Evolutionary conservation across 2,888 invertebrate species (phyloP).

Genomic region (Pollenia amentaria): DNA sequence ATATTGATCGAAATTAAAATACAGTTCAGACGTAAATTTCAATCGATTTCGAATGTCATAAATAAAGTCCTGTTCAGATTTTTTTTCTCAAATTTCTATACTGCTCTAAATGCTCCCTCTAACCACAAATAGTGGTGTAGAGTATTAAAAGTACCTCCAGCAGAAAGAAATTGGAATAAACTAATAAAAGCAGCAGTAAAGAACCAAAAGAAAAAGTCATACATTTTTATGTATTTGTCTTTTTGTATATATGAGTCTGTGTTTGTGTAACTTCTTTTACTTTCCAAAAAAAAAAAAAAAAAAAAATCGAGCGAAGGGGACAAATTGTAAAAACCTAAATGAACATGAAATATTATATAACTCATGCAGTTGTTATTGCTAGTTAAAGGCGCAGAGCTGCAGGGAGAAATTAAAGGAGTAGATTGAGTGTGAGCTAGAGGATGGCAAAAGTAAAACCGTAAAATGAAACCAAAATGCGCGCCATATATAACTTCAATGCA

Average conservation of each 20-base stretch:
- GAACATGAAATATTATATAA: conserved; percentile 59
- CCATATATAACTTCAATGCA: conserved; percentile 73
- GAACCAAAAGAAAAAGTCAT: background rate
- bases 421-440: background rate
- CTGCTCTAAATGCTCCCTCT: background rate
- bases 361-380: conserved; percentile 14
- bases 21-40: too few relatives aligned
- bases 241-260: background rate
- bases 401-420: background rate
- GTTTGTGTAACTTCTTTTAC: conserved; percentile 11
- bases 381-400: conserved; percentile 16
- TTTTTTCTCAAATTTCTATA: too few relatives aligned
- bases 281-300: conserved; percentile 36
- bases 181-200: conserved; percentile 40
- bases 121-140: conserved; percentile 32
- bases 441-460: conserved; percentile 62
- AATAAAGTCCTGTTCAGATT: background rate
- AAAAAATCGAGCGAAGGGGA: conserved; percentile 24
- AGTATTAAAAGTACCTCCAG: conserved; percentile 18
- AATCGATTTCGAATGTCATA: background rate
- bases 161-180: conserved; percentile 58
- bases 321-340: conserved; percentile 66
- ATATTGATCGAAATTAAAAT: too few relatives aligned
- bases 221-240: background rate
- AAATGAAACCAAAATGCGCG: conserved; percentile 70